These are phyloP conservation scores for Halocynthia aurantium DNA, from an alignment of 23 tunicate species.

Conservation along the genomic window DNA sequence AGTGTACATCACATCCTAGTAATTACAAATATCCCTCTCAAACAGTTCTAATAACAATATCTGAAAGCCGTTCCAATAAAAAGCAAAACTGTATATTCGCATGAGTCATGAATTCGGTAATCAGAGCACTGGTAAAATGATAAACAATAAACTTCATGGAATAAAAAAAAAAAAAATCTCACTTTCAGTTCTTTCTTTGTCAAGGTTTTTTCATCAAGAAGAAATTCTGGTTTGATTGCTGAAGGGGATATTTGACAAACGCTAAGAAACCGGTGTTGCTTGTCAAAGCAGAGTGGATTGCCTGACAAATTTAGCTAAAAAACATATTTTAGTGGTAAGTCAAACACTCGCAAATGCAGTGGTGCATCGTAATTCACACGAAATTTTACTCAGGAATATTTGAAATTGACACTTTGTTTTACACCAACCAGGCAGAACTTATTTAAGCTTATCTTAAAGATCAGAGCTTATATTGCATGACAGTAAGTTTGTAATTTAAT, in stretches of 20 bases:
- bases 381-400: no score
- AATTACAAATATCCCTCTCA: neutral
- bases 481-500: no score
- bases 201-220: neutral
- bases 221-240: conserved; percentile 6
- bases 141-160: neutral
- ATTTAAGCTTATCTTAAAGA: no score
- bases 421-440: no score
- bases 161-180: neutral
- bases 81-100: no score
- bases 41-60: neutral
- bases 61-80: no score
- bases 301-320: conserved; percentile 15
- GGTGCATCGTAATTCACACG: no score
- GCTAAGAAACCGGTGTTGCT: neutral
- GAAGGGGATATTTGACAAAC: neutral
- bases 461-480: no score
- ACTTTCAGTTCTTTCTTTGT: conserved; percentile 14
- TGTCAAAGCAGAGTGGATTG: conserved; percentile 7
- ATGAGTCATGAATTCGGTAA: no score
- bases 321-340: no score
- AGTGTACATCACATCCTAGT: conserved; percentile 29
- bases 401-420: no score
- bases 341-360: no score
- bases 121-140: neutral